These are phyloP conservation scores for Sinocyclocheilus grahami DNA, from an alignment of 2,113 vertebrate species.

Conservation along the genomic window DNA sequence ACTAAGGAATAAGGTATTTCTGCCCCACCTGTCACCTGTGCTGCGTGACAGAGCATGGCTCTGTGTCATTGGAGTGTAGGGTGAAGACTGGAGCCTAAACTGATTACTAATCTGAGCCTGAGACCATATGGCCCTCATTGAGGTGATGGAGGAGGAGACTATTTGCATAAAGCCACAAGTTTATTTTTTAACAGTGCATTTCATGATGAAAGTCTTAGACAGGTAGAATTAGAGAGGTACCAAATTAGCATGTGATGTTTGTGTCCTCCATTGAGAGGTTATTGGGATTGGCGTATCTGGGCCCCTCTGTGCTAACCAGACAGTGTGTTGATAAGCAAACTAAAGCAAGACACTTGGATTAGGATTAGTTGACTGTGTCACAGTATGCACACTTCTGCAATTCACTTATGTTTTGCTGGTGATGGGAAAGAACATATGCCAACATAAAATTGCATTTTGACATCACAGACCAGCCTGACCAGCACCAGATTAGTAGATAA, in stretches of 20 bases:
- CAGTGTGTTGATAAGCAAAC: neutral
- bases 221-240: neutral
- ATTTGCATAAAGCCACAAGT: neutral
- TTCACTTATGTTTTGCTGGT: neutral
- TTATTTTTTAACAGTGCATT: neutral
- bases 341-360: neutral
- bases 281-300: neutral
- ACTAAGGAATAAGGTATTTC: neutral
- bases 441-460: neutral
- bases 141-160: neutral
- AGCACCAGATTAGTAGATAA: neutral
- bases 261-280: neutral
- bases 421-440: neutral
- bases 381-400: neutral
- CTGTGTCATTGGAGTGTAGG: neutral
- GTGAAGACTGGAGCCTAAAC: slow-evolving; percentile 3
- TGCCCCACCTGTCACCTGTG: slow-evolving; percentile 18
- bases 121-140: slow-evolving; percentile 29
- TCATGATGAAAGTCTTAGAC: neutral
- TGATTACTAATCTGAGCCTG: slow-evolving; percentile 40
- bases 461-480: neutral
- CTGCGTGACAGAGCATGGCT: neutral
- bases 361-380: neutral
- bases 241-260: neutral
- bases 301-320: neutral